phyloP scores from a whole-genome alignment of 2,888 invertebrate species.

The Epinotia brunnichana region DNA sequence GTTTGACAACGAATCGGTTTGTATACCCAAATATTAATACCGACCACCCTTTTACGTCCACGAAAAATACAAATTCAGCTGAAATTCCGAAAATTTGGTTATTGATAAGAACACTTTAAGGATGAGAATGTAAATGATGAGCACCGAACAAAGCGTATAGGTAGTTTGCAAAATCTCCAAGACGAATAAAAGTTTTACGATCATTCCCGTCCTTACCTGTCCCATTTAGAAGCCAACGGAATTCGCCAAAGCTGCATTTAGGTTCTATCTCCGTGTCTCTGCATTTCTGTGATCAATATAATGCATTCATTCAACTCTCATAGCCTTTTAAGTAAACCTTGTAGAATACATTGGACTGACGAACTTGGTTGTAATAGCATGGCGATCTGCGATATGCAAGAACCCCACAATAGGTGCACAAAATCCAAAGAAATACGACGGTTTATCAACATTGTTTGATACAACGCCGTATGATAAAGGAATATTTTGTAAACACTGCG shows the following conservation, averaged over 20 bases:
- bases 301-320: neutral
- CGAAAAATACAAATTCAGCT: constrained; percentile 1
- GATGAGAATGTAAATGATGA: neutral
- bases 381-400: neutral
- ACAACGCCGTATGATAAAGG: constrained; percentile 52
- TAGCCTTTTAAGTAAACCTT: neutral
- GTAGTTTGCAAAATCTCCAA: neutral
- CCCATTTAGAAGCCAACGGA: neutral
- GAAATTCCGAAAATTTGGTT: neutral
- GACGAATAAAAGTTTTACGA: neutral
- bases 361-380: neutral
- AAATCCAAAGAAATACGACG: constrained; percentile 60
- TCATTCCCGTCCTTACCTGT: neutral
- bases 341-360: neutral
- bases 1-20: constrained; percentile 51
- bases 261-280: too few relatives aligned
- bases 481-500: constrained; percentile 63
- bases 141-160: too few relatives aligned
- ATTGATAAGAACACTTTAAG: neutral
- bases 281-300: too few relatives aligned
- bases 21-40: constrained; percentile 21
- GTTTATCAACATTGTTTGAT: constrained; percentile 62
- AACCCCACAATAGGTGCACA: constrained; percentile 6
- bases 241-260: neutral
- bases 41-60: neutral